Base-by-base conservation (phyloP, 1,140 invertebrate species). In the Adelges cooleyi region DNA sequence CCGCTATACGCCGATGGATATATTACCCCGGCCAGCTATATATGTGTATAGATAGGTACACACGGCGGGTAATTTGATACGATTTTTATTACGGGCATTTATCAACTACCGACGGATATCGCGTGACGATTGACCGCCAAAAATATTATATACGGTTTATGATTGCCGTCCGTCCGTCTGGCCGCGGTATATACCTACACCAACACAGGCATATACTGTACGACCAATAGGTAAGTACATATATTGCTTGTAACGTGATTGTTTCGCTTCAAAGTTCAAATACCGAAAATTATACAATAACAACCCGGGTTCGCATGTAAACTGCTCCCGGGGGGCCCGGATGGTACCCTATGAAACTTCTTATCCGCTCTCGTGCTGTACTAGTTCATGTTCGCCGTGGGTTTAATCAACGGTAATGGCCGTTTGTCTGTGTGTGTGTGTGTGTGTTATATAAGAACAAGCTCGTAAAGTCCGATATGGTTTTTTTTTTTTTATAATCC, bases 401-500 rank as follows among this genome's bases (percentile, higher is more conserved):
- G 56, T 62, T 62, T 62, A 62, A 62, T 62, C 56, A 62, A 48
- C 56, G 56, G 56, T 62, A 62, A 62, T 62, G 56, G 38, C 20
- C 25, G 23, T 25, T 9, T 44, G 38, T 44, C 29, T 33, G 25
- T 22, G 29, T 18, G 33, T 17, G 18, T 40, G 29, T 17, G 2
- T 17, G 13, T 25, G 11, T 54, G 2, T 18, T 46, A 9, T 27
- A 29, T 13, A 10, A 15, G 8, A 5, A 62, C 11, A 10, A 9
- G 29, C 27, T 56, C 42, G 27, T 62, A 46, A 62, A 62, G 56
- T 62, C 56, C 17, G 17, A n/a, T 18, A 44, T 17, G 5, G 29
- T 5, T 33, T 46, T 59, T 44, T 44, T 44, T 44, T 44, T 44
- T 38, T 56, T 56, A 56, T 59, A 46, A 59, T 59, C 54, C 54